phyloP scores from a whole-genome alignment of 2,113 vertebrate species.

The Ivindomyrus marchei region DNA sequence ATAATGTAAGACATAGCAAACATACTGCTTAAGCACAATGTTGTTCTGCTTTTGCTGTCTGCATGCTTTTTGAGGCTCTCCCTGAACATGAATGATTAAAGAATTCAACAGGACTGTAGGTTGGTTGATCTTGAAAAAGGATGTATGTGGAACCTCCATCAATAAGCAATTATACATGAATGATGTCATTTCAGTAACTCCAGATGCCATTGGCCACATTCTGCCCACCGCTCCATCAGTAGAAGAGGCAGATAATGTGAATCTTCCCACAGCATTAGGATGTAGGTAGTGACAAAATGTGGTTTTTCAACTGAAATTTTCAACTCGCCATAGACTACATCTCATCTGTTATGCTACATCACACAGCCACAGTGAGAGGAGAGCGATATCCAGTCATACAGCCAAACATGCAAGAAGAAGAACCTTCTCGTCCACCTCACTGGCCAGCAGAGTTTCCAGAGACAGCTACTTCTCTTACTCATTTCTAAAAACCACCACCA shows the following conservation, averaged over 20 bases:
- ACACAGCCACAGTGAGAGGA: background rate
- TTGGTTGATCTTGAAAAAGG: background rate
- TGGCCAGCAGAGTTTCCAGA: background rate
- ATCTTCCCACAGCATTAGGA: background rate
- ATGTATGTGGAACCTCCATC: background rate
- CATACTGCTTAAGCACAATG: background rate
- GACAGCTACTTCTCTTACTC: background rate
- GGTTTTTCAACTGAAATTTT: background rate
- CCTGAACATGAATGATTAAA: background rate
- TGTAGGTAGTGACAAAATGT: background rate
- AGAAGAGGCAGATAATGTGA: background rate
- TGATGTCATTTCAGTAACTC: background rate
- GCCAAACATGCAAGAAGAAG: background rate
- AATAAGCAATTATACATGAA: background rate
- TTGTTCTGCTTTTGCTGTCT: background rate
- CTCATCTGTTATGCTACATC: background rate
- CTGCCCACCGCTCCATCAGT: background rate
- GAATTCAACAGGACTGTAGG: background rate
- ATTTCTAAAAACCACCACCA: background rate
- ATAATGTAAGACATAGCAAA: background rate
- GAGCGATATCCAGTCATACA: background rate
- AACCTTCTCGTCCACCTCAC: background rate
- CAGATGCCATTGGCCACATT: background rate
- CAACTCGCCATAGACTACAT: background rate
- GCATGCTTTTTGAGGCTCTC: background rate